Evolutionary conservation across 1,140 invertebrate genomes (phyloP), one percentile per base, ranked within the genome.

Genomic region (Vanessa atalanta): DNA sequence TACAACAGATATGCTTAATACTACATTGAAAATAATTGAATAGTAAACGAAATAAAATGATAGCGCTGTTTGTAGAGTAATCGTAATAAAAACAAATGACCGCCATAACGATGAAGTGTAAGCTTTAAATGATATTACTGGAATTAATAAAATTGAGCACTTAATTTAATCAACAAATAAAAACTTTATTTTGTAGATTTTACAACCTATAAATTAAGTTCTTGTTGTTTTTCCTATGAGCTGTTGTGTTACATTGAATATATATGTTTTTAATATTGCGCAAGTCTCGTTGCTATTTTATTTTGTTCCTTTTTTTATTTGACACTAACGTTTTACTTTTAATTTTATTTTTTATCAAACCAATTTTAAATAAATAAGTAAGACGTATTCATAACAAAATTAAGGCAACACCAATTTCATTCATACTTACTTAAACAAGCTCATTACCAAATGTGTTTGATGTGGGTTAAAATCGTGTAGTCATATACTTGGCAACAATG

Each of bases 11-110:
- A 51, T 15, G 48, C 5, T 15, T n/a, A 51, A n/a, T 6, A 51
- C 26, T 31, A 31, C 26, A 15, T 51, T 51, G 48, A 31, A 61
- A 31, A 61, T 37, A 31, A 61, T 15, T 13, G 15, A 31, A 61
- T 37, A 61, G 16, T 61, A 61, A 61, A 61, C 14, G 4, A 14
- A 37, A 61, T 61, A 61, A 37, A 11, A n/a, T n/a, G 31, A 26
- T 26, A 60, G 11, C 23, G 55, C 23, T 26, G 55, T 60, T 60
- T 26, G 55, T 60, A 23, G 55, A 60, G 55, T 68, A 68, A 68
- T 26, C 37, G 51, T 55, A 68, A 68, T 68, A 53, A 68, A 68
- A 68, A 68, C 65, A 55, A 68, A 68, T 43, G 51, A 53, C 9
- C 51, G 23, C 65, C 37, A 68, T 68, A 68, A 68, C 65, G 43